Conservation (phyloP, 2,797 vertebrate genomes). For the Nyctalus aviator region DNA sequence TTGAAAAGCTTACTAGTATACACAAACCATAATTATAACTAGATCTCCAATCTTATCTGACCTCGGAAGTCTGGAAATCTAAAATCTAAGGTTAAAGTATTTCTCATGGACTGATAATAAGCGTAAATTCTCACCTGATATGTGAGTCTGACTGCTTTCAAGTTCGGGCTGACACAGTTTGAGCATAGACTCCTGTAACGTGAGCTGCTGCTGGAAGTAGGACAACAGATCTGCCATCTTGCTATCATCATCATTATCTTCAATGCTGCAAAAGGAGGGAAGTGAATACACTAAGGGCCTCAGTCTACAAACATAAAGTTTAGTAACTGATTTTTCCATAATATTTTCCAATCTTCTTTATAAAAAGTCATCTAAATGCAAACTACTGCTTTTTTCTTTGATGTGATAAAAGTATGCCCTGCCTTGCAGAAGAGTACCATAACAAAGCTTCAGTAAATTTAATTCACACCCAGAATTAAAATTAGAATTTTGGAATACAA, state of each 20-base stretch:
- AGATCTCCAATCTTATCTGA: background rate
- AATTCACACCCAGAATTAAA: background rate
- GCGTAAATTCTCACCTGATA: constrained; percentile 91
- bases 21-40: background rate
- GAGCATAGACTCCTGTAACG: constrained; percentile 91
- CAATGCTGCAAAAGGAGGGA: constrained; percentile 87
- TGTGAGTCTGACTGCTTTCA: constrained; percentile 93
- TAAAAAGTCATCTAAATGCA: constrained; percentile 37
- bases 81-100: background rate
- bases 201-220: constrained; percentile 96
- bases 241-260: constrained; percentile 90
- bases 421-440: background rate
- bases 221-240: constrained; percentile 95
- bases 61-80: background rate
- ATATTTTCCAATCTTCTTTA: constrained; percentile 25
- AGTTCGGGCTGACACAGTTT: constrained; percentile 96
- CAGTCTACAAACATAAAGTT: rapidly evolving
- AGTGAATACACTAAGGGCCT: background rate
- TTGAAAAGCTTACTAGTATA: background rate
- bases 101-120: background rate
- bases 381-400: background rate
- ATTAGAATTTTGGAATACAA: constrained; percentile 16
- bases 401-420: background rate
- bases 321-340: background rate
- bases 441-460: background rate